Evolutionary conservation across 2,113 vertebrate species (phyloP), one percentile per base, ranked within the genome.

Genomic region (Scomber colias): DNA sequence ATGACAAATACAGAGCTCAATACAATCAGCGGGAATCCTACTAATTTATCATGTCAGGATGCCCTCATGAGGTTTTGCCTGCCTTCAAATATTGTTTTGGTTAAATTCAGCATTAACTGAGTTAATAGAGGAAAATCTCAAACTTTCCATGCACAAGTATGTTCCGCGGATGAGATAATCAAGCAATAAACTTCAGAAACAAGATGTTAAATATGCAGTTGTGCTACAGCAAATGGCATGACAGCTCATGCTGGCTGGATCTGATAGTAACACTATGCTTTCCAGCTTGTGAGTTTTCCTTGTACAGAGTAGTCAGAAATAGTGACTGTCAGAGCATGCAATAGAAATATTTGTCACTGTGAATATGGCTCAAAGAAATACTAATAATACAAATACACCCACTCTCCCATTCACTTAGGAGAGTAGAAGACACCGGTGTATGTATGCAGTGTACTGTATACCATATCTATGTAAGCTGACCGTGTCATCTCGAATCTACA

Each of bases 21-120:
- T 15, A 44, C 49, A 11, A 45, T 48, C 31, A 73, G 21, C 3
- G 1, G 16, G 46, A 12, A 45, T n/a, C 15, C 27, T 12, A 3
- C 27, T 62, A 67, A 50, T 62, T 72, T 49, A 49, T 62, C 27
- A 31, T 55, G n/a, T 49, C 44, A 50, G 27, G 15, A 75, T 68
- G 54, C 55, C 46, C n/a, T 66, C 30, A 15, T 55, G 54, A 77
- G 53, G 19, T 21, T 63, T 21, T 14, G 13, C 3, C 5, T 30
- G 30, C 45, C 16, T 64, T 75, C 13, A 12, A 56, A 40, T 7
- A 11, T 46, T 46, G 21, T 73, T 80, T 46, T 55, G 59, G 13
- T 63, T 21, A 8, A 63, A 27, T 49, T 5, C 3, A 40, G 35
- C 35, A 40, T 15, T 11, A 27, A 65, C 49, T 50, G 11, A 50